Conservation (phyloP, 2,888 invertebrate genomes). For the Coenonympha glycerion region DNA sequence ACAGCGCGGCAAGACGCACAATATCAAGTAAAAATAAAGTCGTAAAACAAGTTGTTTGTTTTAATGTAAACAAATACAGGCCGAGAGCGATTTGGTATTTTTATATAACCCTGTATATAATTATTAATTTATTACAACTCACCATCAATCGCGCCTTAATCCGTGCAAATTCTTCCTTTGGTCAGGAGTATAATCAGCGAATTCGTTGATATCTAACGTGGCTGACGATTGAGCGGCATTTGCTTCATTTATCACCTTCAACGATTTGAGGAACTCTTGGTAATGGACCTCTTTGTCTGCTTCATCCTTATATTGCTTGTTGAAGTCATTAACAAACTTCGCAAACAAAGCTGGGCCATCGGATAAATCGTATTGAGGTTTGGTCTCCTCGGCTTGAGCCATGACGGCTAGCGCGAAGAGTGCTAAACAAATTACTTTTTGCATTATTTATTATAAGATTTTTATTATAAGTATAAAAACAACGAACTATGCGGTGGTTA, state of each 20-base stretch:
- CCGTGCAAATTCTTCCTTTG: constrained; percentile 32
- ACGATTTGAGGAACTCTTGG: constrained; percentile 34
- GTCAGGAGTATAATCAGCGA: constrained; percentile 41
- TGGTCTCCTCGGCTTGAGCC: constrained; percentile 22
- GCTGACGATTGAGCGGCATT: constrained; percentile 19
- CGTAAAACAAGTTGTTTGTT: too few species aligned
- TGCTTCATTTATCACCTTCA: constrained; percentile 37
- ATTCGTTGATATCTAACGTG: constrained; percentile 38
- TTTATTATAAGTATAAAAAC: neutral
- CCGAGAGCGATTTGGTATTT: too few species aligned
- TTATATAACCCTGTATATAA: too few species aligned
- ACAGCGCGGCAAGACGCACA: too few species aligned
- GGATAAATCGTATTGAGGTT: constrained; percentile 33
- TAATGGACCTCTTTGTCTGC: constrained; percentile 38
- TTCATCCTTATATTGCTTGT: constrained; percentile 39
- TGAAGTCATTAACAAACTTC: constrained; percentile 34
- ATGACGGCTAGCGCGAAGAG: constrained; percentile 23
- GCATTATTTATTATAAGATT: constrained; percentile 2
- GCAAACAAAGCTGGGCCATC: constrained; percentile 36
- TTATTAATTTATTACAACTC: neutral
- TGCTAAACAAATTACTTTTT: constrained; percentile 1
- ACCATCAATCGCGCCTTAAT: neutral
- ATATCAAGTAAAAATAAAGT: too few species aligned
- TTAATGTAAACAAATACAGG: too few species aligned
- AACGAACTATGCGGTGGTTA: neutral